A percentile compares a stretch with the other conserved stretches of the same genome.
Conservation (phyloP, 2,888 invertebrate species). For the Cotesia congregata region DNA sequence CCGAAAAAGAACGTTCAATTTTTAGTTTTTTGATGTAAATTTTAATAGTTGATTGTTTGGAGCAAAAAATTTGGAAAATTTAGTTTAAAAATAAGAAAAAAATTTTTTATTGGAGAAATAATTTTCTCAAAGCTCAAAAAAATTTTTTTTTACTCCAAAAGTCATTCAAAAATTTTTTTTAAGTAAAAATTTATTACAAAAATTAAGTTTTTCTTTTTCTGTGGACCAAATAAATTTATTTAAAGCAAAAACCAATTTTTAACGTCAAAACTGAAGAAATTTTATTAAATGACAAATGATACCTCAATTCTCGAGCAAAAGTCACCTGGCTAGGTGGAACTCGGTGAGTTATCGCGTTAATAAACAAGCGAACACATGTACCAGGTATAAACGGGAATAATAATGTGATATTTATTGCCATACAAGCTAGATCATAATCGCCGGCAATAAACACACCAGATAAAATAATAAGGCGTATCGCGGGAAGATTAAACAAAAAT, state of each 20-base stretch:
- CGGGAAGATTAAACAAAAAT: conserved; percentile 4
- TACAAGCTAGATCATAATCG: neutral
- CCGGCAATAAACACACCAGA: conserved; percentile 1
- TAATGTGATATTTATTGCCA: neutral
- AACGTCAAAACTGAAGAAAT: neutral
- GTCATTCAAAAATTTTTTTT: neutral
- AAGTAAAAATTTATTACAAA: too few relatives aligned
- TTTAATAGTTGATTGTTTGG: too few relatives aligned
- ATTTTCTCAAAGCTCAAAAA: too few relatives aligned
- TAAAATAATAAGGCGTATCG: conserved; percentile 2
- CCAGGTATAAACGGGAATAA: neutral
- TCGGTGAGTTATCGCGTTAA: conserved; percentile 6
- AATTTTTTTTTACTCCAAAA: neutral
- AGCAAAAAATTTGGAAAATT: too few relatives aligned
- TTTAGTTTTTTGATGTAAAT: too few relatives aligned
- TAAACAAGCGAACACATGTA: neutral
- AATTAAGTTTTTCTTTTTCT: too few relatives aligned
- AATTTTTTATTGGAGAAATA: too few relatives aligned
- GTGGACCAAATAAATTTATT: too few relatives aligned
- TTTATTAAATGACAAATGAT: conserved; percentile 33
- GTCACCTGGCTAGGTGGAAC: neutral
- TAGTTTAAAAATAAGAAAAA: too few relatives aligned
- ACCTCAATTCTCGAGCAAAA: conserved; percentile 39
- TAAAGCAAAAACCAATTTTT: too few relatives aligned
- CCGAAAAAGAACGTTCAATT: too few relatives aligned